Percentiles rank a stretch among this genome's conserved stretches.
These are phyloP conservation scores for Ceyx melanurus DNA, from an alignment of 2,113 vertebrate genomes.

Conservation along the genomic window DNA sequence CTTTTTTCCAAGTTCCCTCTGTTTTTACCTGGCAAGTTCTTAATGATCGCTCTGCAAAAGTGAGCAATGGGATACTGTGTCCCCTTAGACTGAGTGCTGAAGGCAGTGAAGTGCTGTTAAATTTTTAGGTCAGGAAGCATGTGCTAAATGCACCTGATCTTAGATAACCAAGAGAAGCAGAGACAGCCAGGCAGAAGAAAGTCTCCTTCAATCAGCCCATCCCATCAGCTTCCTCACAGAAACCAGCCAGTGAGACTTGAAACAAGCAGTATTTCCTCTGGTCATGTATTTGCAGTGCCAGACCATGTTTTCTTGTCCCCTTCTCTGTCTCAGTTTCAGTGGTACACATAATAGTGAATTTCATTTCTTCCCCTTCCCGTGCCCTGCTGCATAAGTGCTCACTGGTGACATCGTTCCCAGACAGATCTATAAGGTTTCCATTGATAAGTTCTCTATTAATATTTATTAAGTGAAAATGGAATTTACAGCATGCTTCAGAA, in stretches of 20 bases:
- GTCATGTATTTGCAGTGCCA: not conserved
- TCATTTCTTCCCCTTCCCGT: not conserved
- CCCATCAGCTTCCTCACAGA: not conserved
- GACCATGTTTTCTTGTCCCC: not conserved
- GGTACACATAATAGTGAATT: not conserved
- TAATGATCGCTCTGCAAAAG: not conserved
- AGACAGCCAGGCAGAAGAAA: not conserved
- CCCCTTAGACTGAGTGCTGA: not conserved
- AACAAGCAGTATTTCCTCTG: not conserved
- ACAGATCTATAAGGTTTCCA: constrained; percentile 23
- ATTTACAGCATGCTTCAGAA: constrained; percentile 61
- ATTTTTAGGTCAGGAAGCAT: not conserved
- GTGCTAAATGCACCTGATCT: not conserved
- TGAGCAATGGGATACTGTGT: not conserved
- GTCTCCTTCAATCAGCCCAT: not conserved
- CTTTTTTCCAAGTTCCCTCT: not conserved
- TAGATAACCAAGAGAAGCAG: not conserved
- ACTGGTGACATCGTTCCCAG: constrained; percentile 13
- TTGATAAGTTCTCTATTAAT: constrained; percentile 72
- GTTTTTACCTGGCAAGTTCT: not conserved
- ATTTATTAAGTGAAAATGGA: constrained; percentile 70
- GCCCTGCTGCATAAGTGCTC: not conserved
- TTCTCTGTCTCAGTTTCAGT: not conserved
- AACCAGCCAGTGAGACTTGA: not conserved
- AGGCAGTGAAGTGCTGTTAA: not conserved